phyloP scores from a whole-genome alignment of 2,888 invertebrate species.

The Bibio marci region DNA sequence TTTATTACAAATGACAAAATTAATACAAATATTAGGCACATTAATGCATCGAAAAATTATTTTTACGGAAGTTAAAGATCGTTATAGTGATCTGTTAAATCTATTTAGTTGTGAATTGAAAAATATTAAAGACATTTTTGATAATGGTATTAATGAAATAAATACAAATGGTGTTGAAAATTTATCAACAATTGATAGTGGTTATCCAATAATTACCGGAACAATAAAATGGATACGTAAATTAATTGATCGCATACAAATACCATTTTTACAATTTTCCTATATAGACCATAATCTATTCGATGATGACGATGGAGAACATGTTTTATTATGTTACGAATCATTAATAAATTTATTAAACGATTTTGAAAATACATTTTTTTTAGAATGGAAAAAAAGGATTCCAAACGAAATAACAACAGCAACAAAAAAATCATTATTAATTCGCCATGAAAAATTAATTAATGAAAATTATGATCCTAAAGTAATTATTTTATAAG shows the following conservation, averaged over 20 bases:
- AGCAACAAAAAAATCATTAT: background rate
- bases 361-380: background rate
- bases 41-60: slow-evolving; percentile 60
- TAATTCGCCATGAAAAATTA: background rate
- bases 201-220: slow-evolving; percentile 32
- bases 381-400: background rate
- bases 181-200: slow-evolving; percentile 12
- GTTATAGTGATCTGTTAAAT: slow-evolving; percentile 43
- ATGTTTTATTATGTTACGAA: background rate
- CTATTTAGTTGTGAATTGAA: slow-evolving; percentile 49
- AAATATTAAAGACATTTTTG: slow-evolving; percentile 42
- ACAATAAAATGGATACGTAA: slow-evolving; percentile 30
- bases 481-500: background rate
- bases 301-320: background rate
- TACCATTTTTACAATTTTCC: slow-evolving; percentile 12
- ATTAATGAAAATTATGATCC: background rate
- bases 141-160: slow-evolving; percentile 32
- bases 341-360: background rate
- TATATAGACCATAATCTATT: slow-evolving; percentile 11
- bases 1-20: slow-evolving; percentile 42
- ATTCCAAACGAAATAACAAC: background rate
- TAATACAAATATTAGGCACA: slow-evolving; percentile 52
- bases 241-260: slow-evolving; percentile 13
- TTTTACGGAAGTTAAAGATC: slow-evolving; percentile 47
- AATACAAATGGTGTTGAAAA: background rate